Conservation (phyloP, 2,888 invertebrate species). For the Trachelus troglodyta region DNA sequence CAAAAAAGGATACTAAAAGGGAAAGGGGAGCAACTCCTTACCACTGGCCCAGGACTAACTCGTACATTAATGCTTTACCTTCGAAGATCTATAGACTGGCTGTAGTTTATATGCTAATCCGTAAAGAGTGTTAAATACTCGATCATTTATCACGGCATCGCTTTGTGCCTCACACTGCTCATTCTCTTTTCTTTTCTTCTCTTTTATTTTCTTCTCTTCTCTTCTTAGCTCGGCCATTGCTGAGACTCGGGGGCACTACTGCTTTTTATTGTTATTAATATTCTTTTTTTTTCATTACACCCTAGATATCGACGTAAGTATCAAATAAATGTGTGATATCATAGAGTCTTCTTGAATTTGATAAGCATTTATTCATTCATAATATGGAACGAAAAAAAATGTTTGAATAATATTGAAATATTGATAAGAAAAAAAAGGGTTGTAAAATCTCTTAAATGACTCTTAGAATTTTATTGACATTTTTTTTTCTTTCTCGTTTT, state of each 20-base stretch:
- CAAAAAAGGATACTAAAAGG: no score
- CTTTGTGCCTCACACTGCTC: constrained; percentile 48
- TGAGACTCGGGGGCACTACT: constrained; percentile 10
- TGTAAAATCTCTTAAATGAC: background rate
- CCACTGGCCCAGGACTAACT: constrained; percentile 40
- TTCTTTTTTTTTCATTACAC: background rate
- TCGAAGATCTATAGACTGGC: constrained; percentile 66
- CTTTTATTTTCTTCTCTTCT: constrained; percentile 10
- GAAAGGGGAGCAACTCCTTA: no score
- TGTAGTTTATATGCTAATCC: constrained; percentile 67
- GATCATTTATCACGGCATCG: constrained; percentile 66
- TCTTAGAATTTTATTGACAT: background rate
- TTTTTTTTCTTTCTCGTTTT: background rate
- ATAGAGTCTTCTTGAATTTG: no score
- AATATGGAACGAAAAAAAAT: no score
- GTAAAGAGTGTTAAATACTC: constrained; percentile 67
- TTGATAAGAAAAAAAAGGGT: no score
- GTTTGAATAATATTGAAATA: no score
- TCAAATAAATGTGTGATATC: background rate
- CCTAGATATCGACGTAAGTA: background rate
- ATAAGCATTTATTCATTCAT: no score
- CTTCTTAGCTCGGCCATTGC: constrained; percentile 3
- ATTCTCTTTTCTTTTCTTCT: constrained; percentile 21
- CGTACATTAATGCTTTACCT: constrained; percentile 64
- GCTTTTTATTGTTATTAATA: constrained; percentile 12